Evolutionary conservation across 2,888 invertebrate genomes (phyloP), one percentile per base, ranked within the genome.

Genomic region (Dryomyza anilis): DNA sequence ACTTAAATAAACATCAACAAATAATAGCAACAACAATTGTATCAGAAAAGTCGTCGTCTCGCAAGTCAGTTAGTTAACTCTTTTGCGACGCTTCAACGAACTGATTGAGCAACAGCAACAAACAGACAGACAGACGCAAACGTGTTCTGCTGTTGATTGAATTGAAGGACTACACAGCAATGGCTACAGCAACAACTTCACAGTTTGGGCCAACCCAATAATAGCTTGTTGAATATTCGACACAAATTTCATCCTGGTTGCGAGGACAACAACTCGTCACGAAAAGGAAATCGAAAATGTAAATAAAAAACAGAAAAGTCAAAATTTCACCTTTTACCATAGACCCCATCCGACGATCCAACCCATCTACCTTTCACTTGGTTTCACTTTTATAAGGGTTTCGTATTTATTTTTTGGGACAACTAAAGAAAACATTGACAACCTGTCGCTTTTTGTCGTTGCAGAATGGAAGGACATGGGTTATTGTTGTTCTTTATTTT

Each of bases 141-240:
- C 30, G 60, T 53, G 62, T 53, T 50, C 30, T 58, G 63, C 10
- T 57, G 55, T 36, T 58, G 53, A 55, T 61, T 61, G 61, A 61
- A 61, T 61, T 53, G 53, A 61, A 61, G 53, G 61, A 61, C 39
- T 30, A 33, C 25, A n/a, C 7, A 14, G 27, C 16, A 39, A 14
- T 43, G 21, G 33, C 53, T 29, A 52, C 21, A 30, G 14, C 53
- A 53, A 33, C 33, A 30, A 33, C 53, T 33, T 29, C 33, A 33
- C n/a, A n/a, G 27, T 2, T 4, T 16, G 4, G 27, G 19, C 30
- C 3, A 30, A 1, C 10, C 19, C 29, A 25, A 52, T 27, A 60
- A n/a, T n/a, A 33, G 60, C 60, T 60, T 60, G 60, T 60, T 60
- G 60, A 60, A 60, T 50, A 52, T 60, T 59, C 33, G 59, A 33